Conservation (phyloP, 1,140 invertebrate species). For the Leptinotarsa texana region DNA sequence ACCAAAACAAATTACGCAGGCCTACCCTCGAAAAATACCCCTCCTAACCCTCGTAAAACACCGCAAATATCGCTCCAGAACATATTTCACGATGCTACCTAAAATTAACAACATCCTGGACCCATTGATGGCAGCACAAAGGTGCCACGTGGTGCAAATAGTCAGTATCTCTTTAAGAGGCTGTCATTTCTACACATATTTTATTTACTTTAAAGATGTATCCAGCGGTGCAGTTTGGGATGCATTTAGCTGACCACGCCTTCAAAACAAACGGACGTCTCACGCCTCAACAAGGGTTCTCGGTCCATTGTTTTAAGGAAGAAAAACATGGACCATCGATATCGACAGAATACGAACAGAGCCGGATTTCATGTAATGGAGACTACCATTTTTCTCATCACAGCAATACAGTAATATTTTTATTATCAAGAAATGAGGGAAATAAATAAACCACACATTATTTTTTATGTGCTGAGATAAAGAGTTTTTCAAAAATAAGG, state of each 20-base stretch:
- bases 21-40: background rate
- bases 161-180: slow-evolving; percentile 7
- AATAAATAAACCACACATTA: too few relatives aligned
- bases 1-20: background rate
- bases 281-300: slow-evolving; percentile 25
- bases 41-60: slow-evolving; percentile 2
- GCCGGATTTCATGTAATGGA: background rate
- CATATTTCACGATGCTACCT: slow-evolving; percentile 11
- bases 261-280: slow-evolving; percentile 16
- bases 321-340: slow-evolving; percentile 14
- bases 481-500: too few relatives aligned
- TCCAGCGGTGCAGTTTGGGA: slow-evolving; percentile 24
- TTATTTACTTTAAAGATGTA: slow-evolving; percentile 36
- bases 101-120: slow-evolving; percentile 12
- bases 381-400: too few relatives aligned
- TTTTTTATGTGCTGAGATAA: too few relatives aligned
- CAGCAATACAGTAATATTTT: too few relatives aligned
- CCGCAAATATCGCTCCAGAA: slow-evolving; percentile 2
- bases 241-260: slow-evolving; percentile 15
- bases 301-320: slow-evolving; percentile 27
- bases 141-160: slow-evolving; percentile 18
- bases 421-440: too few relatives aligned
- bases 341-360: background rate
- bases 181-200: slow-evolving; percentile 35
- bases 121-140: slow-evolving; percentile 1